These are phyloP conservation scores for Gymnarchus niloticus DNA, from an alignment of 2,113 vertebrate genomes.

Conservation along the genomic window DNA sequence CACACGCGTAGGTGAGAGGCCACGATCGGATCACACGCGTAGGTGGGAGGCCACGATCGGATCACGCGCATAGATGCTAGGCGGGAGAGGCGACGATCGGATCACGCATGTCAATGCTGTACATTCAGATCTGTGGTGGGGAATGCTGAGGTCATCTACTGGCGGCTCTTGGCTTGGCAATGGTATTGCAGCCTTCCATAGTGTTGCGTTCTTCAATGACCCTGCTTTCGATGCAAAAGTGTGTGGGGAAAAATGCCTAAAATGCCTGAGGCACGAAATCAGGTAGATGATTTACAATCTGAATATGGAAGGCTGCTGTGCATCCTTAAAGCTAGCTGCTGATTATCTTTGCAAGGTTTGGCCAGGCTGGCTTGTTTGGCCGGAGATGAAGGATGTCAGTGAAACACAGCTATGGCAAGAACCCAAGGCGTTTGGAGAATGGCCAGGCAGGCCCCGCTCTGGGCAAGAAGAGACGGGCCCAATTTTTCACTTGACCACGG, in stretches of 20 bases:
- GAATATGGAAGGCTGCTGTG: not conserved
- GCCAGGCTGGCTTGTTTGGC: constrained; percentile 9
- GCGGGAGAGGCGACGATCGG: not conserved
- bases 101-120: not conserved
- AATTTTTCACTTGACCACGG: constrained; percentile 14
- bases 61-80: no score
- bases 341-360: not conserved
- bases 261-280: not conserved
- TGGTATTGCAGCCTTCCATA: no score
- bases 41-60: not conserved
- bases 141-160: not conserved
- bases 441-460: constrained; percentile 13
- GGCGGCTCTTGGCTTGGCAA: no score
- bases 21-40: not conserved
- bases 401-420: constrained; percentile 27
- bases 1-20: not conserved
- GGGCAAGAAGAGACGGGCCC: constrained; percentile 19
- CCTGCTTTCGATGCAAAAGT: not conserved
- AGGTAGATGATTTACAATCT: not conserved
- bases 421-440: constrained; percentile 18
- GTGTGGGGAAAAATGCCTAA: not conserved
- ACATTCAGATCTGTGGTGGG: not conserved
- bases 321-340: not conserved
- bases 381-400: constrained; percentile 13
- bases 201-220: no score